Evolutionary conservation across 2,888 invertebrate genomes (phyloP).

Genomic region (Leuctra nigra): DNA sequence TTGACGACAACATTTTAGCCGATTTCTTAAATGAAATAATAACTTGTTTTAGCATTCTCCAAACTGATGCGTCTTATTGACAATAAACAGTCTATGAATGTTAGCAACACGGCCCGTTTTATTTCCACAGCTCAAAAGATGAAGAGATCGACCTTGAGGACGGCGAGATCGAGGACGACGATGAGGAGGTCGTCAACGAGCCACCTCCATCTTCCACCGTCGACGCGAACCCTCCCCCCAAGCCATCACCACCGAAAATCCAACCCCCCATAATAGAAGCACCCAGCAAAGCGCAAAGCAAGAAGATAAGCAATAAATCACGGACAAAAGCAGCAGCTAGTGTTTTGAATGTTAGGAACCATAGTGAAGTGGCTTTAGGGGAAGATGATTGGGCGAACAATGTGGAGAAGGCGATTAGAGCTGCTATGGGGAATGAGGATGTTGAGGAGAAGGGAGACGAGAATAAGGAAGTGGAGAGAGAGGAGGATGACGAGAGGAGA

Average conservation of each 20-base stretch:
- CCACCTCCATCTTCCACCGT: not conserved
- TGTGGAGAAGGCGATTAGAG: constrained; percentile 71
- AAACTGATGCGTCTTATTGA: no score
- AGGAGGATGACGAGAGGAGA: constrained; percentile 43
- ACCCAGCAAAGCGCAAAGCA: not conserved
- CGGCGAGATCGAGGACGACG: constrained; percentile 29
- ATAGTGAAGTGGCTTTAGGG: no score
- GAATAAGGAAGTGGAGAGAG: constrained; percentile 18
- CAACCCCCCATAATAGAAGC: constrained; percentile 13
- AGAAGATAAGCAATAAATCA: no score
- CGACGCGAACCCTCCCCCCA: not conserved
- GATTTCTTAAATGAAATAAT: no score
- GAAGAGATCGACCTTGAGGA: constrained; percentile 25
- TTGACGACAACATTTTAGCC: no score
- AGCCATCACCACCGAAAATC: constrained; percentile 4
- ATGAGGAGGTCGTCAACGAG: constrained; percentile 11
- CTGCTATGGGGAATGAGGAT: constrained; percentile 47
- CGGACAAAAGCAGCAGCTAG: no score
- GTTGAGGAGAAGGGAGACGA: constrained; percentile 7
- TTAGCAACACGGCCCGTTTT: no score
- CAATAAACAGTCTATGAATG: no score
- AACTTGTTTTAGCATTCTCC: no score
- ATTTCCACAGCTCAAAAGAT: constrained; percentile 2
- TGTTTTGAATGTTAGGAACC: no score
- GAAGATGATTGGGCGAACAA: constrained; percentile 71